Evolutionary conservation across 2,113 vertebrate species (phyloP).

Genomic region (Etheostoma spectabile): DNA sequence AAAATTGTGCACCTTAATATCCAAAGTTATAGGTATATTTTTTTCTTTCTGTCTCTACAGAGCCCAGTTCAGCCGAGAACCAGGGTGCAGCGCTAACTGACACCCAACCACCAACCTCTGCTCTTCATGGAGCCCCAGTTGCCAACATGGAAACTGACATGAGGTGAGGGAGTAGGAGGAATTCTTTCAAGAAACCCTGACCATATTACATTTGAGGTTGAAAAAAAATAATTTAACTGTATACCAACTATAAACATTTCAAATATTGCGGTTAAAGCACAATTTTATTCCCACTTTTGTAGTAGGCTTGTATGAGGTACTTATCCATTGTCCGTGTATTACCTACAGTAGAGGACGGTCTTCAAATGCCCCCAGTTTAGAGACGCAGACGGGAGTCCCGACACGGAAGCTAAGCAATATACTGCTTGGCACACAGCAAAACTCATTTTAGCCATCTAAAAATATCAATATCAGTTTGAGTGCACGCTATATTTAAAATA

Average conservation of each 20-base stretch:
- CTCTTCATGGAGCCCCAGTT: slow-evolving; percentile 14
- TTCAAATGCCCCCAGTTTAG: too few species aligned
- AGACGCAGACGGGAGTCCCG: too few species aligned
- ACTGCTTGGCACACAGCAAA: too few species aligned
- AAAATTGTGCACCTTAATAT: not conserved
- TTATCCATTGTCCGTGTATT: too few species aligned
- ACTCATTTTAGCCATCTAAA: too few species aligned
- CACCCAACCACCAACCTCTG: slow-evolving; percentile 8
- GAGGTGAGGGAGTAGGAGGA: slow-evolving; percentile 43
- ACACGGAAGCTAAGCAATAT: too few species aligned
- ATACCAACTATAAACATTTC: too few species aligned
- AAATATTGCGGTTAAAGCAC: not conserved
- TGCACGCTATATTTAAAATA: too few species aligned
- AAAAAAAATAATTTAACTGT: not conserved
- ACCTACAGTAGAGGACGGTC: too few species aligned
- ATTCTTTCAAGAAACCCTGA: not conserved
- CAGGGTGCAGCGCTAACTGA: slow-evolving; percentile 24
- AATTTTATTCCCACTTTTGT: not conserved
- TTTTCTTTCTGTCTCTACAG: slow-evolving; percentile 40
- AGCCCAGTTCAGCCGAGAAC: slow-evolving; percentile 49
- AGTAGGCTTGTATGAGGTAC: too few species aligned
- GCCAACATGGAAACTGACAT: slow-evolving; percentile 25
- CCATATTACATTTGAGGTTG: not conserved
- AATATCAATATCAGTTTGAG: too few species aligned
- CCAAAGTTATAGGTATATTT: not conserved